Base-by-base conservation (phyloP, 2,888 invertebrate species). In the Hermaeophaga mercurialis region DNA sequence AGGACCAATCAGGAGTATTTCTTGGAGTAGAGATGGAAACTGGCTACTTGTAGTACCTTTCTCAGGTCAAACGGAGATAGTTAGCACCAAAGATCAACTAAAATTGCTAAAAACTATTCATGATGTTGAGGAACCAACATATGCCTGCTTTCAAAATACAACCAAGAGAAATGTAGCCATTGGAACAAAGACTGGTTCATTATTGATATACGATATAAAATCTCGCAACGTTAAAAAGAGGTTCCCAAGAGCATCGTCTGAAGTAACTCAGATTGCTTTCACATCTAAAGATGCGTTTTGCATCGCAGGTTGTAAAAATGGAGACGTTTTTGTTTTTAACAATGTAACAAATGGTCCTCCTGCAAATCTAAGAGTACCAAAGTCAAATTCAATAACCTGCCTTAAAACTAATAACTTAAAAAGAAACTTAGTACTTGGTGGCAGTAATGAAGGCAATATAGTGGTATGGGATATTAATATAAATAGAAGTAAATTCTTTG, bases 1-100 rank as follows among this genome's bases (percentile, higher is more conserved):
- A 38, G 74, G 75, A 4, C 66, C 71, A 3, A 68, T 73, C 4
- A 66, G 71, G 17, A 73, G 72, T 48, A 69, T 78, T 5, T 77
- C 77, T 1, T 78, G 76, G 76, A 71, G 75, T 39, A 75, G 73
- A 65, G 76, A 78, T 59, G 77, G 77, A 9, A 67, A 67, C 41
- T 78, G 77, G 77, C 49, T 79, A 14, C 71, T 73, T 2, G 43
- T 76, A 1, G 75, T 77, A 2, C 77, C 78, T 3, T 59, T 66
- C 41, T 65, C 68, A 4, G 78, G 77, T 8, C 61, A 58, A 12
- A 66, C 73, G 1, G 76, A 79, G 69, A 73, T 79, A 17, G 66
- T 78, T 28, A 70, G 74, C 45, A 63, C 76, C 2, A 74, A 70
- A 62, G 72, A 73, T 17, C 68, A 71, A 33, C 59, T 64, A 9